Evolutionary conservation across 2,797 vertebrate genomes (phyloP).

Genomic region (Syngnathus acus): DNA sequence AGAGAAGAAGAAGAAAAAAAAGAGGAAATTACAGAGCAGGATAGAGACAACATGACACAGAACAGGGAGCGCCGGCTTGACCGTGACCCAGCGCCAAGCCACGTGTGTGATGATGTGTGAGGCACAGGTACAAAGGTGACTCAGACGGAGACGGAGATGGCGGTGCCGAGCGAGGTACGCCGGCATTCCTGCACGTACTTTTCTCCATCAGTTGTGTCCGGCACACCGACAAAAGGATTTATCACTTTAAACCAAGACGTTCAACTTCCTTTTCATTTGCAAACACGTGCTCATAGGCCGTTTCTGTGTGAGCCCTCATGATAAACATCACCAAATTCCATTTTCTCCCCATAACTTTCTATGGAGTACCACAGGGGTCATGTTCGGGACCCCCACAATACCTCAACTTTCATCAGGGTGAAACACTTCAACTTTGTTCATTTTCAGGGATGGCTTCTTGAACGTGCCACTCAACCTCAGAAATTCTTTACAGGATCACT

Average conservation of each 20-base stretch:
- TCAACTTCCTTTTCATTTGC: background rate
- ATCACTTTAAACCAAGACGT: background rate
- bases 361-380: background rate
- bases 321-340: background rate
- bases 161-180: constrained; percentile 24
- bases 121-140: constrained; percentile 57
- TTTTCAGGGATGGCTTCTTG: background rate
- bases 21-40: constrained; percentile 70
- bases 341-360: background rate
- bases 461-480: too few species aligned
- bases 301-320: background rate
- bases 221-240: background rate
- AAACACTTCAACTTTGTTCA: background rate
- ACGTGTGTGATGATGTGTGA: constrained; percentile 57
- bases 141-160: constrained; percentile 39
- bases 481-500: too few species aligned
- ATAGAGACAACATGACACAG: constrained; percentile 60
- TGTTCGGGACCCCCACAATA: background rate
- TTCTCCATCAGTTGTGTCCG: background rate
- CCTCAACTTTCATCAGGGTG: background rate
- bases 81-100: constrained; percentile 53
- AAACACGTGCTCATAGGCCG: background rate
- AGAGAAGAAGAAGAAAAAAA: constrained; percentile 42
- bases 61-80: constrained; percentile 58
- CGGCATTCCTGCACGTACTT: constrained; percentile 39